A percentile compares a stretch with the other conserved stretches of the same genome.
phyloP scores from a whole-genome alignment of 2,888 invertebrate genomes.

The Acholoe squamosa region DNA sequence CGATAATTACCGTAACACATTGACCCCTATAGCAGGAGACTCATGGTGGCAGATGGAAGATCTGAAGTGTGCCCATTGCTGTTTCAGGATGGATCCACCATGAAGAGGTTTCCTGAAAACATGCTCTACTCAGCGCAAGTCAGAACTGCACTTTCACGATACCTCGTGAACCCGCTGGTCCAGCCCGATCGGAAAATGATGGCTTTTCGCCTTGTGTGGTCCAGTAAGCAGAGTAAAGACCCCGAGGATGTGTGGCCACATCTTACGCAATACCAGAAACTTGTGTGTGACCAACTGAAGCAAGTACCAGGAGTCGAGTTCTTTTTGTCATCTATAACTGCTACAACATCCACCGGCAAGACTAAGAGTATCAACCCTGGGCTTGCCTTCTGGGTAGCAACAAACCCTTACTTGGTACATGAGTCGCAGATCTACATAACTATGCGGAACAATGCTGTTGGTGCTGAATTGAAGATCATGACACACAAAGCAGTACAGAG shows the following conservation, averaged over 20 bases:
- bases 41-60: conserved; percentile 31
- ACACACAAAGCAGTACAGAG: conserved; percentile 33
- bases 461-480: conserved; percentile 50
- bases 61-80: conserved; percentile 41
- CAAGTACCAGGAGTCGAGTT: conserved; percentile 21
- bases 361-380: conserved; percentile 21
- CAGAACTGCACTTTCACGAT: background rate
- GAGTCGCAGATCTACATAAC: conserved; percentile 37
- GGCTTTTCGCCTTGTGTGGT: conserved; percentile 46
- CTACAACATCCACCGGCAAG: conserved; percentile 26
- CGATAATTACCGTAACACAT: too few species aligned
- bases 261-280: background rate
- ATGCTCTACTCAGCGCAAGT: background rate
- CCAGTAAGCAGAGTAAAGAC: background rate
- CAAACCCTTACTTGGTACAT: background rate
- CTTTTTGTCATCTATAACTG: conserved; percentile 31
- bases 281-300: background rate
- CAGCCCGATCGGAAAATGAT: background rate
- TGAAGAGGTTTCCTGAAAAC: conserved; percentile 46
- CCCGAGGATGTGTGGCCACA: conserved; percentile 12
- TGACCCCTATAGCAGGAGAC: too few species aligned
- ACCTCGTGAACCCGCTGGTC: background rate
- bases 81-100: conserved; percentile 24
- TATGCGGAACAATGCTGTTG: conserved; percentile 21
- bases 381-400: conserved; percentile 35